Percentiles rank a stretch among this genome's conserved stretches.
phyloP scores from a whole-genome alignment of 2,888 invertebrate genomes.

The Tanypteryx hageni region DNA sequence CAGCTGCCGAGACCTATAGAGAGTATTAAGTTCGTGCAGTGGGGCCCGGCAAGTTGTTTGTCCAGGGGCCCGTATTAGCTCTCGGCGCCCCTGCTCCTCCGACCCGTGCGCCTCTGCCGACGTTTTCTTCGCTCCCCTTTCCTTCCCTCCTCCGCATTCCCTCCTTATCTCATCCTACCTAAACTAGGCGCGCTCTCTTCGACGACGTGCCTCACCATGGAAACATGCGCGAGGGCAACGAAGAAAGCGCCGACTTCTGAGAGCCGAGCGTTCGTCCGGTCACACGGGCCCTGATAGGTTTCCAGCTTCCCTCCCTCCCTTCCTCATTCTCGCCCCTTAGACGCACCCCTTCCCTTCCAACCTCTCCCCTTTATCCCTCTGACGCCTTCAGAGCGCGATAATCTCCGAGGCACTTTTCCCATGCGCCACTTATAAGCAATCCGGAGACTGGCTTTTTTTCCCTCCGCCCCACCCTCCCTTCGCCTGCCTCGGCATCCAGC shows the following conservation, averaged over 20 bases:
- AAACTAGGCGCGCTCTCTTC: neutral
- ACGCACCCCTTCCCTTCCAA: too few relatives aligned
- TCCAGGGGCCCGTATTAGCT: neutral
- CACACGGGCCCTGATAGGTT: slow-evolving; percentile 28
- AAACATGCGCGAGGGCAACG: neutral
- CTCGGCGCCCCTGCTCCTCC: neutral
- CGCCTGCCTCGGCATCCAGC: neutral
- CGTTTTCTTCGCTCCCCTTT: neutral
- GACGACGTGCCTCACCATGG: neutral
- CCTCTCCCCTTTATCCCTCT: neutral
- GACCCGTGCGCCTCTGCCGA: neutral
- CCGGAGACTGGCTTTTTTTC: neutral
- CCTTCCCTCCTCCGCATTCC: neutral
- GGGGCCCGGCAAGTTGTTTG: too few relatives aligned
- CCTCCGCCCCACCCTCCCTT: neutral
- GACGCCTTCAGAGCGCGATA: neutral
- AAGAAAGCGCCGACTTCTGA: neutral
- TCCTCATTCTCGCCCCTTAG: too few relatives aligned
- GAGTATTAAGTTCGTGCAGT: too few relatives aligned
- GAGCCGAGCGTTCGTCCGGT: neutral
- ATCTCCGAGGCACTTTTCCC: neutral
- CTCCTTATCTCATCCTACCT: neutral
- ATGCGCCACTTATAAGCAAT: slow-evolving; percentile 10
- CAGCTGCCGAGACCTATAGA: too few relatives aligned
- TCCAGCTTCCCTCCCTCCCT: neutral